Percentiles rank a stretch among this genome's conserved stretches.
Evolutionary conservation across 2,888 invertebrate genomes (phyloP).

Genomic region (Antheraea yamamai): DNA sequence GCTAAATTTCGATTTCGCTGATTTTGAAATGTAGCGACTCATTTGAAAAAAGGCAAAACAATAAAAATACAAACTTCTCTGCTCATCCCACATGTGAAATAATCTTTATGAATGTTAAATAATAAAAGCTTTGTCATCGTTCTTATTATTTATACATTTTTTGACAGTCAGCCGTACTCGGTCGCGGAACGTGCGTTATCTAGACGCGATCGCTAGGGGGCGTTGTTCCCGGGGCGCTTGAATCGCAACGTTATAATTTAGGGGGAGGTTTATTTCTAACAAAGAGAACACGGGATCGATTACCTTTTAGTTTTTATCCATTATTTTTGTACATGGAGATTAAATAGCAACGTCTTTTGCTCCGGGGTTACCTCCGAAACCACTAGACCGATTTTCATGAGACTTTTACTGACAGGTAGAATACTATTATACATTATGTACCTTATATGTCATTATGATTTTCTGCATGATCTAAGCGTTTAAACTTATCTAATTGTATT

Average conservation of each 20-base stretch:
- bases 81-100: background rate
- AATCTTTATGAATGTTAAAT: constrained; percentile 25
- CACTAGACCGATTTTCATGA: too few species aligned
- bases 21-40: too few species aligned
- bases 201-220: constrained; percentile 30
- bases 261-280: constrained; percentile 28
- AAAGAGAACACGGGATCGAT: background rate
- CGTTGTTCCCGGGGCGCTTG: constrained; percentile 21
- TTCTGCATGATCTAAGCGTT: too few species aligned
- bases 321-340: background rate
- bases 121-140: constrained; percentile 23
- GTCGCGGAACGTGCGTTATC: constrained; percentile 45
- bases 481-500: too few species aligned
- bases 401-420: too few species aligned
- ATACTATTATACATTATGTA: too few species aligned
- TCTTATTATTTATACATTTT: constrained; percentile 26
- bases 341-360: too few species aligned
- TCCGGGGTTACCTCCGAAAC: too few species aligned
- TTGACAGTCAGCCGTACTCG: constrained; percentile 28
- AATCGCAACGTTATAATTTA: constrained; percentile 38
- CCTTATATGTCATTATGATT: too few species aligned
- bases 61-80: background rate
- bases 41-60: background rate
- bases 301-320: background rate
- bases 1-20: too few species aligned